phyloP scores from a whole-genome alignment of 2,888 invertebrate species.

The Hirudinaria manillensis region DNA sequence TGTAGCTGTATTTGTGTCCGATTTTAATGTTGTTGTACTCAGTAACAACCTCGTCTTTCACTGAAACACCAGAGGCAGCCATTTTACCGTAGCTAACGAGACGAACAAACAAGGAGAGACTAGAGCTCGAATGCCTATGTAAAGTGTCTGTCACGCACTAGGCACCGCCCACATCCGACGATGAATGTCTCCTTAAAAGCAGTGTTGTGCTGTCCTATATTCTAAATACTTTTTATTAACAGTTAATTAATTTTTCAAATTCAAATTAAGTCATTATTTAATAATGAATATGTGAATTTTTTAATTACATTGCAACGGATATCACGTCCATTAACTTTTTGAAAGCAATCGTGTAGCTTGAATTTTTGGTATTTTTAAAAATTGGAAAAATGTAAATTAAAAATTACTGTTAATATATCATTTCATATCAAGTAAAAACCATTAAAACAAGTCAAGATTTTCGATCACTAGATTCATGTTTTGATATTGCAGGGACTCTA shows the following conservation, averaged over 20 bases:
- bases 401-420: too few species aligned
- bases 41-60: constrained; percentile 30
- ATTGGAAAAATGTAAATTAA: too few species aligned
- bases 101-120: background rate
- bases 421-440: too few species aligned
- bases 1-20: constrained; percentile 29
- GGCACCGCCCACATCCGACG: constrained; percentile 30
- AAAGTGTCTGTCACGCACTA: constrained; percentile 11
- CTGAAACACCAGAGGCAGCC: constrained; percentile 34
- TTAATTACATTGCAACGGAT: too few species aligned
- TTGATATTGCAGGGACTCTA: too few species aligned
- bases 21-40: constrained; percentile 35
- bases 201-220: constrained; percentile 9
- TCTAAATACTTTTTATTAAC: constrained; percentile 14
- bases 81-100: constrained; percentile 24
- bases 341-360: too few species aligned
- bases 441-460: too few species aligned
- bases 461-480: too few species aligned
- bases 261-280: background rate
- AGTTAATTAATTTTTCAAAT: constrained; percentile 2
- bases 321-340: too few species aligned
- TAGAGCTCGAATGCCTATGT: too few species aligned
- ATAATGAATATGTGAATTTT: too few species aligned
- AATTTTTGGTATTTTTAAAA: too few species aligned
- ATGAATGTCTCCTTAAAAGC: background rate